phyloP scores from a whole-genome alignment of 2,113 vertebrate genomes.

The Caranx melampygus region DNA sequence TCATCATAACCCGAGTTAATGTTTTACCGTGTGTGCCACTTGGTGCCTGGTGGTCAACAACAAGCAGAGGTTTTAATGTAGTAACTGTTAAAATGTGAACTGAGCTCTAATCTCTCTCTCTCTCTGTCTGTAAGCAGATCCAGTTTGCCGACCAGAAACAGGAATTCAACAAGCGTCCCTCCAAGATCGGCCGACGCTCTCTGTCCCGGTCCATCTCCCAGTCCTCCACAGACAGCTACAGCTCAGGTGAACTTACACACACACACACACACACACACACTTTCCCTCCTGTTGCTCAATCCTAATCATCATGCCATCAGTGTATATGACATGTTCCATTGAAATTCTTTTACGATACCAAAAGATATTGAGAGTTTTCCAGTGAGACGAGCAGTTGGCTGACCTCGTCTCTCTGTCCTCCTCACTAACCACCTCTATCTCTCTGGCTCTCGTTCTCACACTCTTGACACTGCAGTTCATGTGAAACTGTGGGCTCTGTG shows the following conservation, averaged over 20 bases:
- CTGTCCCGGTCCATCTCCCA: slow-evolving; percentile 98
- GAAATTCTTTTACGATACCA: background rate
- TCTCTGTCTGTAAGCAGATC: slow-evolving; percentile 83
- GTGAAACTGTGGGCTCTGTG: slow-evolving; percentile 49
- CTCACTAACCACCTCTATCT: background rate
- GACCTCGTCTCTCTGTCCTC: background rate
- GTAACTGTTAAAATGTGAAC: background rate
- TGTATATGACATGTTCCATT: background rate
- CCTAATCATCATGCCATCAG: background rate
- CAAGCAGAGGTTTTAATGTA: background rate
- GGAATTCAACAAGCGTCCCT: slow-evolving; percentile 98
- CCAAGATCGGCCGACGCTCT: slow-evolving; percentile 96
- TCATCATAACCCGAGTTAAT: background rate
- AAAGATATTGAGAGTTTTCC: background rate
- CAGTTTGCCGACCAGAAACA: slow-evolving; percentile 99
- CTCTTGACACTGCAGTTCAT: slow-evolving; percentile 25
- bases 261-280: slow-evolving; percentile 11
- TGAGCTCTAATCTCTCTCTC: slow-evolving; percentile 13
- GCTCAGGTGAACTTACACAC: slow-evolving; percentile 87
- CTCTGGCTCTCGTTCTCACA: slow-evolving; percentile 19
- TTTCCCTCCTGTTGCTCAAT: background rate
- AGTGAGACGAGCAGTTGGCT: slow-evolving; percentile 19
- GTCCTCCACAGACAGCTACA: slow-evolving; percentile 98
- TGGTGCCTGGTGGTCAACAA: background rate
- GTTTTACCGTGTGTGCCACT: background rate